Base-by-base conservation (phyloP, 1,140 invertebrate species). In the Neomicropteryx cornuta region DNA sequence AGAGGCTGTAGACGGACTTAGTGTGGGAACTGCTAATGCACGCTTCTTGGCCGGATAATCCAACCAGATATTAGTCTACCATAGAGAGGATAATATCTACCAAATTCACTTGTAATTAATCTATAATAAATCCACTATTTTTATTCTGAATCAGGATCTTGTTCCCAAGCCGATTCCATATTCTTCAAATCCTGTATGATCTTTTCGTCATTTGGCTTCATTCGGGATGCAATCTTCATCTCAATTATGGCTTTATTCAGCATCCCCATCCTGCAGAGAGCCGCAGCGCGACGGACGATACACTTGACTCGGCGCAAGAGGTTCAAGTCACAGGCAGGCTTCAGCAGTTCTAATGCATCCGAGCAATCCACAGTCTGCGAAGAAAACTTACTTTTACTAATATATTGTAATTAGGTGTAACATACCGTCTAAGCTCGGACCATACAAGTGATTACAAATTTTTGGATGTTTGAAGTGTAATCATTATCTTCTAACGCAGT, bases 231-330 rank as follows among this genome's bases (percentile, higher is more conserved):
- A 24, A 71, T 75, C 52, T 84, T 76, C 60, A 83, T 73, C 62
- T 89, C 85, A 42, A 70, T 66, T 28, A 86, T 72, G 47, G 78
- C 83, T 62, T 86, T 79, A 38, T 72, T 72, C 33, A 76, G 69
- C 49, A 82, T 67, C 13, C 82, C 79, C 14, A 87, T 57, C 42
- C 79, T 70, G 44, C 75, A 79, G 18, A 87, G 72, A 0, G 80
- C 81, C 5, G 76, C 75, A 2, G 81, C 84, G 28, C 83, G 66
- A 29, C 82, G 62, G 17, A 77, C 73, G 20, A 85, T 75, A 51
- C 81, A 83, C 42, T 75, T 73, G 4, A 76, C 74, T 34, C 86
- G 64, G 47, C 75, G 76, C 19, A 61, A 57, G n/a, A 75, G 71
- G 66, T 90, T 90, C 18, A 71, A 68, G 35, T 73, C 67, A 34